Percentiles rank a stretch among this genome's conserved stretches.
phyloP scores from a whole-genome alignment of 2,113 vertebrate genomes.

The Istiophorus platypterus region DNA sequence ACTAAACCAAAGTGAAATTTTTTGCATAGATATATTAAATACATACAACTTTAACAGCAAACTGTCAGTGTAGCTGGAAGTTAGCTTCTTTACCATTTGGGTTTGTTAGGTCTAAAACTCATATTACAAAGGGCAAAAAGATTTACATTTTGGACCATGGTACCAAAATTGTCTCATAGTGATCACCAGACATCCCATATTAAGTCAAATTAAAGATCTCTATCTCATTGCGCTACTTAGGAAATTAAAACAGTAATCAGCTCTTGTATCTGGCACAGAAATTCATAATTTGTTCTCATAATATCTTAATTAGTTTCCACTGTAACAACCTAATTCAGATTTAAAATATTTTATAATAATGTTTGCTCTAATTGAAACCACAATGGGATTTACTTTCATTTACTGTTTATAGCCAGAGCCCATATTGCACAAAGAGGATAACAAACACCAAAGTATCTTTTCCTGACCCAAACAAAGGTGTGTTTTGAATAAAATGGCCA shows the following conservation, averaged over 20 bases:
- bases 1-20: not conserved
- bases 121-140: not conserved
- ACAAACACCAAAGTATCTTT: not conserved
- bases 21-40: not conserved
- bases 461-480: slow-evolving; percentile 2
- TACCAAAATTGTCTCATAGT: not conserved
- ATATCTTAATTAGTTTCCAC: slow-evolving; percentile 30
- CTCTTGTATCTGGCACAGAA: slow-evolving; percentile 25
- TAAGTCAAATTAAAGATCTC: slow-evolving; percentile 55
- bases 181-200: slow-evolving; percentile 1
- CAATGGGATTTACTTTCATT: not conserved
- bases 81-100: not conserved
- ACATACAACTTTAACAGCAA: not conserved
- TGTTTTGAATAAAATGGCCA: not conserved
- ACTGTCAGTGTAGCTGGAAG: not conserved
- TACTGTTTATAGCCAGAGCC: not conserved
- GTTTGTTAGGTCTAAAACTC: not conserved
- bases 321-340: slow-evolving; percentile 7
- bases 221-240: slow-evolving; percentile 37
- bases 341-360: not conserved
- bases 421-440: not conserved
- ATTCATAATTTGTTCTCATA: slow-evolving; percentile 28
- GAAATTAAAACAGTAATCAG: slow-evolving; percentile 51
- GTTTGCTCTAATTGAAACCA: not conserved
- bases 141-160: not conserved